These are phyloP conservation scores for Probaryconus sp. DNA, from an alignment of 1,140 invertebrate species.

Conservation along the genomic window DNA sequence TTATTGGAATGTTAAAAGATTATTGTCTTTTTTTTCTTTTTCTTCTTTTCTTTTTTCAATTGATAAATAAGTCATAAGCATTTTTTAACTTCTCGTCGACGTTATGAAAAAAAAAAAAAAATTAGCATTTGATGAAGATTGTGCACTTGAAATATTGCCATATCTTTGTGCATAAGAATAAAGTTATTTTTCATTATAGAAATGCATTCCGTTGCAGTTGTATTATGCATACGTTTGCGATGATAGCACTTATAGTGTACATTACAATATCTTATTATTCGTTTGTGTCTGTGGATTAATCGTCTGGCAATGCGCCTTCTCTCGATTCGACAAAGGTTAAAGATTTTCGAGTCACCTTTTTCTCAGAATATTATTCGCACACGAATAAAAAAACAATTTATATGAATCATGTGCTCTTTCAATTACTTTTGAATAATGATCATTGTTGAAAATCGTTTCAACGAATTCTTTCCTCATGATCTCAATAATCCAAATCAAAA, in stretches of 20 bases:
- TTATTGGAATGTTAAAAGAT: too few relatives aligned
- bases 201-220: background rate
- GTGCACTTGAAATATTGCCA: too few relatives aligned
- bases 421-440: too few relatives aligned
- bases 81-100: too few relatives aligned
- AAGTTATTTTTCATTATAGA: background rate
- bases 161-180: background rate
- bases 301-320: slow-evolving; percentile 23
- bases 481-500: too few relatives aligned
- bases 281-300: slow-evolving; percentile 23
- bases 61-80: too few relatives aligned
- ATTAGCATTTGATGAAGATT: too few relatives aligned
- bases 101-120: background rate
- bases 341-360: slow-evolving; percentile 8
- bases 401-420: slow-evolving; percentile 8
- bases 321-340: background rate
- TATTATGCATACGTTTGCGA: slow-evolving; percentile 8
- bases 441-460: too few relatives aligned
- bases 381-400: slow-evolving; percentile 4
- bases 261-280: slow-evolving; percentile 3
- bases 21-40: too few relatives aligned
- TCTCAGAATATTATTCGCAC: too few relatives aligned
- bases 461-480: too few relatives aligned
- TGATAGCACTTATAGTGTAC: slow-evolving; percentile 2
- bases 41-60: too few relatives aligned